Base-by-base conservation (phyloP, 2,888 invertebrate species). In the Drosophila glabriapex region DNA sequence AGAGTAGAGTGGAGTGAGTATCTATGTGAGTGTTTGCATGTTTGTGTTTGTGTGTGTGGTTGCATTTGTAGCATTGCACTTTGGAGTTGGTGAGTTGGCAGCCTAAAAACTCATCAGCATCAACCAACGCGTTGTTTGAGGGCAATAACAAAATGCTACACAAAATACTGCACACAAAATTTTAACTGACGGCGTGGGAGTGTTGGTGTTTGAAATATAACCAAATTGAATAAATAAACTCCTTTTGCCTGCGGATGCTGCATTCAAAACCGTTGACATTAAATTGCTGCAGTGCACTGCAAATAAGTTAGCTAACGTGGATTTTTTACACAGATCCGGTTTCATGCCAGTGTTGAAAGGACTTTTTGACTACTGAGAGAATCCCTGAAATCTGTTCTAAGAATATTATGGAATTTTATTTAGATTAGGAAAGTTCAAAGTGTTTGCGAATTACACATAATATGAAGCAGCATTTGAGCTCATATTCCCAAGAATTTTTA, bases 181-280 rank as follows among this genome's bases (percentile, higher is more conserved):
- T 53, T n/a, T 6, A 49, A 29, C 12, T 19, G 25, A 12, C 39
- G 59, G 29, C 5, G 39, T 19, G 37, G 25, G n/a, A 31, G 22
- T 16, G 33, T 33, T 54, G 39, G 43, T 31, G 16, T 22, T 22
- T 29, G n/a, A 29, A 66, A 50, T 72, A 69, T 76, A 58, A 64
- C 76, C 78, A 70, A 78, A 82, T 73, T 76, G 71, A 79, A 73
- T 67, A 81, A 69, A 58, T 65, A 67, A 65, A 60, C 55, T 69
- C 66, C 65, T 55, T 63, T 60, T 50, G 58, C 50, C 65, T 39
- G 12, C 67, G 88, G 79, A 78, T 68, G 82, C 62, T 72, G 66
- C 71, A 81, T 75, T 84, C 65, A 62, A 70, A 65, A 58, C 65
- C 70, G 54, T 58, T 88, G 68, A 72, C 80, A 82, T 60, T 71